Percentiles rank a stretch among this genome's conserved stretches.
These are phyloP conservation scores for Scaptomyza caliginosa DNA, from an alignment of 2,888 invertebrate genomes.

Conservation along the genomic window DNA sequence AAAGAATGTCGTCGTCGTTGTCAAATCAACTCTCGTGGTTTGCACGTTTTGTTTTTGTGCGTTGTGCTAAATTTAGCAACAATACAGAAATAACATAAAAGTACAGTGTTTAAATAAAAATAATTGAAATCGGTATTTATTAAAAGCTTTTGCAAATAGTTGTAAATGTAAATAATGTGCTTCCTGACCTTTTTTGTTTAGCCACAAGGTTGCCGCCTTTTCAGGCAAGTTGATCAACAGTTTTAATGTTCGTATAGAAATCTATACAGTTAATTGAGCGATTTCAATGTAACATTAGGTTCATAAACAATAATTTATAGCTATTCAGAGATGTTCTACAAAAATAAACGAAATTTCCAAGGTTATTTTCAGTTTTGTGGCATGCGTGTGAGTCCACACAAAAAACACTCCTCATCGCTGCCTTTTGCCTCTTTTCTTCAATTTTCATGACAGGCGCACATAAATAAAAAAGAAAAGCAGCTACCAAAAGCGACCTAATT, in stretches of 20 bases:
- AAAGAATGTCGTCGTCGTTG: conserved; percentile 24
- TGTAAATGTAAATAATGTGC: neutral
- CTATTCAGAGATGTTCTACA: conserved; percentile 41
- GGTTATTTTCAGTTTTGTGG: conserved; percentile 43
- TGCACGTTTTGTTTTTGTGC: conserved; percentile 57
- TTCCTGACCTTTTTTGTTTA: neutral
- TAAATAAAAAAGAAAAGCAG: conserved; percentile 46
- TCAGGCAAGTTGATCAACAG: conserved; percentile 5
- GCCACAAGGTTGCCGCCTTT: neutral
- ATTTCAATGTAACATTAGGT: conserved; percentile 1
- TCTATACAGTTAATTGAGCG: neutral
- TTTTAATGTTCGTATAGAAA: neutral
- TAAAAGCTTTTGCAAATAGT: too few relatives aligned
- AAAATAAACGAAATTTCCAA: conserved; percentile 51
- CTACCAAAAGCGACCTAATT: conserved; percentile 41
- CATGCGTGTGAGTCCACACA: conserved; percentile 38
- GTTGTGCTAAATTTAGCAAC: conserved; percentile 29
- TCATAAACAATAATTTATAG: conserved; percentile 44
- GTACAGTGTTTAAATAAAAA: conserved; percentile 1
- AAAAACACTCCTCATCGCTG: neutral
- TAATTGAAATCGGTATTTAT: neutral
- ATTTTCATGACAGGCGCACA: conserved; percentile 30
- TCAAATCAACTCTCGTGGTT: conserved; percentile 55
- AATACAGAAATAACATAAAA: neutral
- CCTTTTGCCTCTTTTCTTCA: neutral